Evolutionary conservation across 2,888 invertebrate species (phyloP), one percentile per base, ranked within the genome.

Genomic region (Eudasyphora cyanicolor): DNA sequence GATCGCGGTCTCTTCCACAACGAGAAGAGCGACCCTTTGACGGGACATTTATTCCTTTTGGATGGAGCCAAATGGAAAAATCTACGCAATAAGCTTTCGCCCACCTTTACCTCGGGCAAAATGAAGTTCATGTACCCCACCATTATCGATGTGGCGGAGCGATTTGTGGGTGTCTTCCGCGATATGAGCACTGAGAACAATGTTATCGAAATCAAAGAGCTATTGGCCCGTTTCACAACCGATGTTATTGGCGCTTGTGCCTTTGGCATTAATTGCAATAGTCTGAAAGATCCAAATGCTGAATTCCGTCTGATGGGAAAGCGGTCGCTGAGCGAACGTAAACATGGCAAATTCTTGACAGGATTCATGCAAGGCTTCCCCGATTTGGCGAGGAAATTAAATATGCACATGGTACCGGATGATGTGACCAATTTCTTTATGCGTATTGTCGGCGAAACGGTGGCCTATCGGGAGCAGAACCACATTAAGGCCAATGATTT

Each of bases 401-500:
- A 85, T 4, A 75, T 91, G 70, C 88, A 87, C 19, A 19, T 75
- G 0, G 84, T 85, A 0, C 85, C 85, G 0, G 86, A 88, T 2
- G 87, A 89, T 10, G 85, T 90, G 2, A 87, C 88, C 10, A 85
- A 91, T 2, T 94, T 94, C 85, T 94, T 94, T 57, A 79, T 89
- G 85, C 79, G 85, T 0, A 84, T 89, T 32, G 87, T 91, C 0
- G 86, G 76, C 17, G 88, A 89, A 24, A 88, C 86, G 0, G 86
- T 90, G 0, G 80, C 60, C 0, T 79, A 88, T 70, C 81, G 90
- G 0, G 85, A 88, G 17, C n/a, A 85, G 75, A 89, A 91, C 62
- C 88, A 93, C 3, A 86, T 94, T 0, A 89, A 88, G 0, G 89
- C 93, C 42, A 93, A 94, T 77, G 95, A 95, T 88, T 94, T 95